These are phyloP conservation scores for Drosophila prolongata DNA, from an alignment of 2,888 invertebrate species.

Conservation along the genomic window DNA sequence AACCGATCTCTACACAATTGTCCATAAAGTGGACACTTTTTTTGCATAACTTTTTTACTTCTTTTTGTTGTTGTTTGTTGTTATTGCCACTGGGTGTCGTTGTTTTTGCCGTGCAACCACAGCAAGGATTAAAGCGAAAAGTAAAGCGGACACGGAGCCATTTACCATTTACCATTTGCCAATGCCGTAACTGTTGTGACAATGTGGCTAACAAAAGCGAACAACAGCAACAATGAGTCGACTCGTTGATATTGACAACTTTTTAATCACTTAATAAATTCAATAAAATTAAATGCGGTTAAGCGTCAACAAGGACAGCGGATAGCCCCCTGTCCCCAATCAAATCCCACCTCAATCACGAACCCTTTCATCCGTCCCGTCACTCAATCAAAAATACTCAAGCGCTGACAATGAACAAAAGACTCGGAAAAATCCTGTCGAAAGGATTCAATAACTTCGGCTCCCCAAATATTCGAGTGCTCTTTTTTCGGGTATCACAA, in stretches of 20 bases:
- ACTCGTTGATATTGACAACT: constrained; percentile 82
- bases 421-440: constrained; percentile 41
- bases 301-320: constrained; percentile 73
- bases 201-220: constrained; percentile 72
- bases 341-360: constrained; percentile 14
- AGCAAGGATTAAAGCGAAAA: constrained; percentile 72
- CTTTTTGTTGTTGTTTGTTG: constrained; percentile 3
- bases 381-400: constrained; percentile 54
- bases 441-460: constrained; percentile 41
- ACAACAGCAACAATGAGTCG: constrained; percentile 61
- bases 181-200: constrained; percentile 22
- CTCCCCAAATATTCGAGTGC: constrained; percentile 10
- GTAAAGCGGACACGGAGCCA: constrained; percentile 28
- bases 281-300: constrained; percentile 84
- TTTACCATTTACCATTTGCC: neutral
- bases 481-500: neutral
- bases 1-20: constrained; percentile 75
- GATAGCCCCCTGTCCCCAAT: neutral
- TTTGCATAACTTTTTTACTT: constrained; percentile 13
- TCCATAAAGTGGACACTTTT: constrained; percentile 54
- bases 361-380: constrained; percentile 26
- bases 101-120: constrained; percentile 60
- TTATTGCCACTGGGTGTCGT: constrained; percentile 30
- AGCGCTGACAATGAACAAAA: constrained; percentile 59
- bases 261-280: constrained; percentile 84